Conservation (phyloP, 1,140 invertebrate genomes). For the Lepidurus packardi region DNA sequence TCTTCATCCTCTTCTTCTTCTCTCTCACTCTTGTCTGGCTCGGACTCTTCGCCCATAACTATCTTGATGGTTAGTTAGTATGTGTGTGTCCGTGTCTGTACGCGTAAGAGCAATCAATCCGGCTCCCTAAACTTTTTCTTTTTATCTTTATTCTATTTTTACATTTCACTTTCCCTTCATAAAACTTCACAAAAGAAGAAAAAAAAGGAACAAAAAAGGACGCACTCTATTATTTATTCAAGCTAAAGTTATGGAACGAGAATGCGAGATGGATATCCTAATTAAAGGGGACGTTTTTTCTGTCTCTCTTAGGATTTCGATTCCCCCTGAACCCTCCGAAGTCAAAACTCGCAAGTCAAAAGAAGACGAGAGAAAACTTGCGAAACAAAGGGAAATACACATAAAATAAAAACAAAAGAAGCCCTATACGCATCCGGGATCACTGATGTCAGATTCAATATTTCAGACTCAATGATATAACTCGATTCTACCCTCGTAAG, state of each 20-base stretch:
- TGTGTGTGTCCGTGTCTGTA: background rate
- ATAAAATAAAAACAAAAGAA: background rate
- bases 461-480: too few species aligned
- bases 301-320: background rate
- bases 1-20: too few species aligned
- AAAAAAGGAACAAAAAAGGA: background rate
- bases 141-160: background rate
- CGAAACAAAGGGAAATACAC: background rate
- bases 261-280: slow-evolving; percentile 21
- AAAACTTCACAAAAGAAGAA: background rate
- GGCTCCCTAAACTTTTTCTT: background rate
- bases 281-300: slow-evolving; percentile 19
- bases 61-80: background rate
- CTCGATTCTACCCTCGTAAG: too few species aligned
- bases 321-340: background rate
- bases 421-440: background rate
- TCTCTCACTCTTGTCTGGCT: too few species aligned
- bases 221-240: background rate
- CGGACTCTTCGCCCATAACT: too few species aligned
- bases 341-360: background rate
- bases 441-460: background rate
- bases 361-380: background rate
- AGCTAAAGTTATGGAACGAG: background rate
- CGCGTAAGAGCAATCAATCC: slow-evolving; percentile 18
- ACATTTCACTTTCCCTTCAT: background rate